phyloP scores from a whole-genome alignment of 2,888 invertebrate species.

The Villa cingulata region DNA sequence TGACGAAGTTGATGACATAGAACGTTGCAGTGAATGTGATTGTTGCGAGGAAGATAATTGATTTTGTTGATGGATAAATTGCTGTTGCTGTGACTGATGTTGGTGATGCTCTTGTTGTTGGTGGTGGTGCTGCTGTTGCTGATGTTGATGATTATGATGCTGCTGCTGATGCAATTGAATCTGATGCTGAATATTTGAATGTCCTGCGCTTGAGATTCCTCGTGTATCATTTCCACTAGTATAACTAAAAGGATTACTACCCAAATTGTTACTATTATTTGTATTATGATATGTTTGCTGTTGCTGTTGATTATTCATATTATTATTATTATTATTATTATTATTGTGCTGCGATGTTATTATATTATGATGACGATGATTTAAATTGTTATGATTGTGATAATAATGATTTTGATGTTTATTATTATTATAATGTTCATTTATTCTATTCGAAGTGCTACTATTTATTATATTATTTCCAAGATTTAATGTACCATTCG shows the following conservation, averaged over 20 bases:
- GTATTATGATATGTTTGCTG: neutral
- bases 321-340: constrained; percentile 3
- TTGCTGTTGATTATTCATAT: neutral
- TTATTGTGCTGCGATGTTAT: constrained; percentile 5
- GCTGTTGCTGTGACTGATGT: constrained; percentile 10
- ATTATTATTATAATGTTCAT: constrained; percentile 8
- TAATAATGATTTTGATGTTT: neutral
- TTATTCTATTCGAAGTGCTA: constrained; percentile 7
- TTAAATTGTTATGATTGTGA: neutral
- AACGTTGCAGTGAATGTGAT: constrained; percentile 19
- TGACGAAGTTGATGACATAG: constrained; percentile 22
- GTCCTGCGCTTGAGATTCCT: neutral
- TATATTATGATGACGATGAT: constrained; percentile 3
- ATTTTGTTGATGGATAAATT: too few species aligned
- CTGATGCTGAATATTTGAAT: constrained; percentile 4
- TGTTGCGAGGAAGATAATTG: too few species aligned
- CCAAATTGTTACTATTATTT: neutral
- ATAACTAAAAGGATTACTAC: neutral
- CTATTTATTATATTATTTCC: constrained; percentile 8
- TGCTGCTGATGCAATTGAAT: constrained; percentile 19
- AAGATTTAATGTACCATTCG: constrained; percentile 11
- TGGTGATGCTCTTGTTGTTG: constrained; percentile 14
- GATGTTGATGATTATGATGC: constrained; percentile 15
- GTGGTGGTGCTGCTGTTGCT: constrained; percentile 18
- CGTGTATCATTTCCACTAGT: neutral